These are phyloP conservation scores for Cistogaster globosa DNA, from an alignment of 2,888 invertebrate genomes.

Conservation along the genomic window DNA sequence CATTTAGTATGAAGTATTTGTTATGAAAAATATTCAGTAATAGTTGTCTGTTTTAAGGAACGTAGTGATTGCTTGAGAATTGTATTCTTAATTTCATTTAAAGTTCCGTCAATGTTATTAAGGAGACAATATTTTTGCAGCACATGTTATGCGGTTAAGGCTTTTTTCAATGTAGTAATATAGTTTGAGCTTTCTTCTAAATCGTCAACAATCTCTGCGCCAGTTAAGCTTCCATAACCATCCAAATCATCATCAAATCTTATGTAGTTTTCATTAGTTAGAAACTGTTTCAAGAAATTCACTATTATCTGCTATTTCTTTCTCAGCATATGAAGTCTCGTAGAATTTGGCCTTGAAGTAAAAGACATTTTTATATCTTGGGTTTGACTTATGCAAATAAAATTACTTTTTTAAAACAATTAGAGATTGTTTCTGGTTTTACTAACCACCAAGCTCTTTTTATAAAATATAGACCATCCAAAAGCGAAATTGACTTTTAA, in stretches of 20 bases:
- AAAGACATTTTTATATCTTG: neutral
- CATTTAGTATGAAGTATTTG: no score
- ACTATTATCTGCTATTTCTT: neutral
- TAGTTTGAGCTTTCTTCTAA: no score
- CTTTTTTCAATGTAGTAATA: no score
- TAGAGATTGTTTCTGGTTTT: conserved; percentile 53
- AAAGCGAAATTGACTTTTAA: conserved; percentile 60
- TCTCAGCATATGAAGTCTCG: neutral
- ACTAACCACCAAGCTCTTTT: conserved; percentile 63
- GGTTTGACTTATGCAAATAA: neutral
- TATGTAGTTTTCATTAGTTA: neutral
- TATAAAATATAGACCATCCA: conserved; percentile 49
- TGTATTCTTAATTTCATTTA: neutral
- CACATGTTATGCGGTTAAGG: no score
- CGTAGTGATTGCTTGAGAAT: no score
- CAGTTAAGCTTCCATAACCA: neutral
- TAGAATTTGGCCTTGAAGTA: conserved; percentile 3
- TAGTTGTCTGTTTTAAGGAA: no score
- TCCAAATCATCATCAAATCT: neutral
- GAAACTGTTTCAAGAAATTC: conserved; percentile 11
- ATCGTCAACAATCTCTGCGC: no score
- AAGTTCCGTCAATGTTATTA: neutral
- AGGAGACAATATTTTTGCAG: neutral
- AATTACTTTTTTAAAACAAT: conserved; percentile 68
- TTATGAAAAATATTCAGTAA: no score